Base-by-base conservation (phyloP, 2,888 invertebrate genomes). In the Teinopalpus imperialis region DNA sequence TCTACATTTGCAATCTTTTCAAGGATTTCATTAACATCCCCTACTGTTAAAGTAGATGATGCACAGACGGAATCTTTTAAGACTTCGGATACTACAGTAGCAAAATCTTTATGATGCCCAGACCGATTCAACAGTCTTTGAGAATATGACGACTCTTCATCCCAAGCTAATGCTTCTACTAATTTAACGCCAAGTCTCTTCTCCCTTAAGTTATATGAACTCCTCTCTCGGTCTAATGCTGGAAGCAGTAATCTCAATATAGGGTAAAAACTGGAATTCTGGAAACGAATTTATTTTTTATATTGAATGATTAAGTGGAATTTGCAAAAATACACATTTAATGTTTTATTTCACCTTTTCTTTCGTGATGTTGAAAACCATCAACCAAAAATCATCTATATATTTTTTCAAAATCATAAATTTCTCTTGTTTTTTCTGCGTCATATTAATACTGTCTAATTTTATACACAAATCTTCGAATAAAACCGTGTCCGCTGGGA, bases 161-260 rank as follows among this genome's bases (percentile, higher is more conserved):
- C 91, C 30, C 98, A 80, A 47, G 94, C 92, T 36, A 97, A 85
- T 35, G 96, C 92, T 60, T 92, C 91, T n/a, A 95, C 92, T 48
- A 96, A 91, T 21, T 94, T 71, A 56, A 90, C 91, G 0, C 94
- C 94, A 47, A 98, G 88, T 53, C 92, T 92, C 21, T 91, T 89
- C 77, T 95, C 94, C 80, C 96, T 95, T 49, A 98, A 88, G 10
- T 97, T 95, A 77, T 97, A 97, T 0, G 96, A 91, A 24, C 92
- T 91, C 54, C 98, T 90, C 54, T 94, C 93, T 53, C 93, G 91
- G 64, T 98, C 98, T 20, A 92, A 80, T 48, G 92, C 90, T 0
- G 98, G 97, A 16, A 98, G 64, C 5, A 98, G 74, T 20, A 98
- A 86, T 52, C 98, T 90, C 57, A 98, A 69, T 27, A 96, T 90